Conservation (phyloP, 53 echinoderm and acorn worm species). For the Zoroaster sp. region DNA sequence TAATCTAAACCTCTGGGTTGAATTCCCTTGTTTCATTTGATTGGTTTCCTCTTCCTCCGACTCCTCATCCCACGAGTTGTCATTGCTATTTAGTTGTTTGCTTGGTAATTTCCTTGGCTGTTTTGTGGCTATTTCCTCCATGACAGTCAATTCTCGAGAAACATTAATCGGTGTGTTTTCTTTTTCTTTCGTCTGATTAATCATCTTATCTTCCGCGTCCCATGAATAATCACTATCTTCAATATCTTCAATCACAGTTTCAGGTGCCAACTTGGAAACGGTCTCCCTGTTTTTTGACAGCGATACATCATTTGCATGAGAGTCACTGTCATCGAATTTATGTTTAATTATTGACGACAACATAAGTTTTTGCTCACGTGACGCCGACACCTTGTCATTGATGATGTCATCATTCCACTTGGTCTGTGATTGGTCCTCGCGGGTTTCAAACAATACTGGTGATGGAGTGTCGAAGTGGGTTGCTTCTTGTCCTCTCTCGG, state of each 20-base stretch:
- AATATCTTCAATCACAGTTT: neutral
- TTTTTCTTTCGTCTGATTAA: neutral
- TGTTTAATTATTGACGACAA: neutral
- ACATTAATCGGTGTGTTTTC: neutral
- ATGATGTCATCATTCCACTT: neutral
- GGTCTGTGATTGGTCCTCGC: neutral
- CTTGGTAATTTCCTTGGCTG: no score
- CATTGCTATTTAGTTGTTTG: neutral
- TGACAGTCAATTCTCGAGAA: no score
- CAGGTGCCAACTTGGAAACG: no score
- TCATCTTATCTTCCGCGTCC: neutral
- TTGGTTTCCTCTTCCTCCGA: neutral
- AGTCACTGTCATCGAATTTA: neutral
- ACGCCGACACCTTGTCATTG: neutral
- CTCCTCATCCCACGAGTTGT: slow-evolving; percentile 37
- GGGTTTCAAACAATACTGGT: neutral
- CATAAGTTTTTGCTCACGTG: neutral
- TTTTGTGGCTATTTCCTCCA: no score
- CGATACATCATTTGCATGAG: no score
- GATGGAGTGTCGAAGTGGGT: neutral
- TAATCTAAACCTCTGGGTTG: neutral
- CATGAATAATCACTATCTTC: neutral
- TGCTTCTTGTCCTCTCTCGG: neutral
- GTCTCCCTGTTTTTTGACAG: no score
- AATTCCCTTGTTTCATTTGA: neutral